Percentiles rank a stretch among this genome's conserved stretches.
Evolutionary conservation across 2,888 invertebrate genomes (phyloP).

Genomic region (Heliconius sara): DNA sequence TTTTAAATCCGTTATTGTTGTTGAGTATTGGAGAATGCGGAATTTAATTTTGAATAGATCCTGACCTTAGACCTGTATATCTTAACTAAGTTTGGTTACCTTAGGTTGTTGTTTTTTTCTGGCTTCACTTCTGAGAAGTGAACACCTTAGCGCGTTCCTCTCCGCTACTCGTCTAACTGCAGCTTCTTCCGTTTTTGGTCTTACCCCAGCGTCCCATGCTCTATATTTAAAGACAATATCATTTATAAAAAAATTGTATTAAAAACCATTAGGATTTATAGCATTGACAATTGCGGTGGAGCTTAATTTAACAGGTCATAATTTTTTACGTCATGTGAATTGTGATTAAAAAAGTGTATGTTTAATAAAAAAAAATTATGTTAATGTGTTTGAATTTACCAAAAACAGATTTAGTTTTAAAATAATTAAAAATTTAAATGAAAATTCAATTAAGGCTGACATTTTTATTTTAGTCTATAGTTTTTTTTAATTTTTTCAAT

Average conservation of each 20-base stretch:
- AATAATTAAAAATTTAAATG: too few relatives aligned
- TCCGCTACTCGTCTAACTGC: constrained; percentile 91
- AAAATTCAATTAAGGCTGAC: too few relatives aligned
- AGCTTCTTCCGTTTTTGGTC: constrained; percentile 85
- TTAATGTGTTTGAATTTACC: too few relatives aligned
- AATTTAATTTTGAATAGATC: not conserved
- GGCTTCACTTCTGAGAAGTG: constrained; percentile 88
- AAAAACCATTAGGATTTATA: not conserved
- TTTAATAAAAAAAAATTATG: too few relatives aligned
- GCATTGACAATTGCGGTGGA: not conserved
- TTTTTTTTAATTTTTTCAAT: too few relatives aligned
- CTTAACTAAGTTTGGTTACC: constrained; percentile 53
- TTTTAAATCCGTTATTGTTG: not conserved
- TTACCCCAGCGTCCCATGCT: constrained; percentile 77
- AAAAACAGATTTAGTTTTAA: too few relatives aligned
- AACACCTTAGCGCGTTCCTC: constrained; percentile 91
- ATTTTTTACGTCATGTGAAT: not conserved
- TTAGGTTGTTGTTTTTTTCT: constrained; percentile 81
- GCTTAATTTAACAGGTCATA: not conserved
- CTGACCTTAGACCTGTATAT: not conserved
- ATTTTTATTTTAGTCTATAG: too few relatives aligned
- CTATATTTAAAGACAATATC: constrained; percentile 58
- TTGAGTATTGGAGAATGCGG: not conserved
- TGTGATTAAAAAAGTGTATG: not conserved
- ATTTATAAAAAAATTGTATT: not conserved